phyloP scores from a whole-genome alignment of 2,113 vertebrate species.

The Numenius arquata region DNA sequence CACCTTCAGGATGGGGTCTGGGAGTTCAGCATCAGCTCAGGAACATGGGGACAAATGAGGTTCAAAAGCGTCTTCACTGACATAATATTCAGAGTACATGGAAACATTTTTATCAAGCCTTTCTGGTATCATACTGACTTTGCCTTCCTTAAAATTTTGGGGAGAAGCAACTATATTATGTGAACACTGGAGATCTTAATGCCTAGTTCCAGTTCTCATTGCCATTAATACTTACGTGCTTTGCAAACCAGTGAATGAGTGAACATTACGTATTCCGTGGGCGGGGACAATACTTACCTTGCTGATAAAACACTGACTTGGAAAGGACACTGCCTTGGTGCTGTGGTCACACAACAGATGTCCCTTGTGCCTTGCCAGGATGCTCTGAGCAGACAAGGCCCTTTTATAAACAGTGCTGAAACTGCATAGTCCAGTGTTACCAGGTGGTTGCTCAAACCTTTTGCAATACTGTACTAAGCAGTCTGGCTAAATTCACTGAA shows the following conservation, averaged over 20 bases:
- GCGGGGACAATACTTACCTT: accelerated
- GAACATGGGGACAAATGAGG: no score
- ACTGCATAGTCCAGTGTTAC: background rate
- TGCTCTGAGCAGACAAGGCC: background rate
- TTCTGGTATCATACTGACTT: background rate
- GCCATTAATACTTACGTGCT: accelerated
- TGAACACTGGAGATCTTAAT: background rate
- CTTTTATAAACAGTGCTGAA: background rate
- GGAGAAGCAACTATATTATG: accelerated
- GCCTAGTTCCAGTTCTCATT: accelerated
- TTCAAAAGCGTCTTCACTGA: accelerated
- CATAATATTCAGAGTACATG: accelerated
- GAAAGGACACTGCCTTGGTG: accelerated
- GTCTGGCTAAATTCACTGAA: background rate
- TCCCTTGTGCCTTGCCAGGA: no score
- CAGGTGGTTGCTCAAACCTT: background rate
- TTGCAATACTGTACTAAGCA: background rate
- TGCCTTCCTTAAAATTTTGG: background rate
- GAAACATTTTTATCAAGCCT: background rate
- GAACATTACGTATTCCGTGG: accelerated
- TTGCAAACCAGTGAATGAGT: background rate
- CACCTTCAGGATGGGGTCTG: accelerated
- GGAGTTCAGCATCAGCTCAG: background rate
- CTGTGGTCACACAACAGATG: background rate
- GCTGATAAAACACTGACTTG: no score